Percentiles rank a stretch among this genome's conserved stretches.
Evolutionary conservation across 2,113 vertebrate species (phyloP).

Genomic region (Malurus alboscapulatus): DNA sequence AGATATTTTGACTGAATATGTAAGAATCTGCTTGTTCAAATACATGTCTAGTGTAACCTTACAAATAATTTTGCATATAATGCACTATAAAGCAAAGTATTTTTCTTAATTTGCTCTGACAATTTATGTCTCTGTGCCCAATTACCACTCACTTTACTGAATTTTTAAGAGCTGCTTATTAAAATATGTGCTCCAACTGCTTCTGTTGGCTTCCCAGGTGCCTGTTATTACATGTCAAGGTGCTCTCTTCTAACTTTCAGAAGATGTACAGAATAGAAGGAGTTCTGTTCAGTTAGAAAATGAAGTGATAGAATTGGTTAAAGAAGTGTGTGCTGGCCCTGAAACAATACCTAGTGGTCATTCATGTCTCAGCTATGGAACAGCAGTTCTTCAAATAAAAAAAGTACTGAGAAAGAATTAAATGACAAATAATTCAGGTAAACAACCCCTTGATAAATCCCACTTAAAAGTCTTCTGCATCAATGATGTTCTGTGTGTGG

Average conservation of each 20-base stretch:
- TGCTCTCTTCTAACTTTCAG: conserved; percentile 41
- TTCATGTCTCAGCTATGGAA: conserved; percentile 19
- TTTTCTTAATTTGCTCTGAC: conserved; percentile 70
- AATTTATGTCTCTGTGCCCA: conserved; percentile 73
- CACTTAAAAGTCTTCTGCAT: background rate
- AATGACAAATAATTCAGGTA: conserved; percentile 29
- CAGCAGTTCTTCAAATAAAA: conserved; percentile 26
- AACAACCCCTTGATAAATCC: conserved; percentile 16
- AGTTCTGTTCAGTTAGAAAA: conserved; percentile 61
- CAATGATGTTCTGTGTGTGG: background rate
- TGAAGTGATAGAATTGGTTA: conserved; percentile 63
- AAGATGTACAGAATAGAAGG: conserved; percentile 42
- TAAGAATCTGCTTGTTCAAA: conserved; percentile 67
- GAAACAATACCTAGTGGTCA: conserved; percentile 12
- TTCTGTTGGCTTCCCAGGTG: conserved; percentile 54
- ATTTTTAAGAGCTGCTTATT: conserved; percentile 67
- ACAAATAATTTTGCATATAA: conserved; percentile 57
- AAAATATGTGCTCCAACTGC: conserved; percentile 37
- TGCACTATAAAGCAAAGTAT: conserved; percentile 55
- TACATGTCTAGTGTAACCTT: conserved; percentile 71
- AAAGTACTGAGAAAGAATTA: background rate
- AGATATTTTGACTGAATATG: conserved; percentile 67
- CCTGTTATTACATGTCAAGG: conserved; percentile 47
- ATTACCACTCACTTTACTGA: conserved; percentile 66
- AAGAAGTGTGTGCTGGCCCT: conserved; percentile 55